phyloP scores from a whole-genome alignment of 2,113 vertebrate species.

The Tautogolabrus adspersus region DNA sequence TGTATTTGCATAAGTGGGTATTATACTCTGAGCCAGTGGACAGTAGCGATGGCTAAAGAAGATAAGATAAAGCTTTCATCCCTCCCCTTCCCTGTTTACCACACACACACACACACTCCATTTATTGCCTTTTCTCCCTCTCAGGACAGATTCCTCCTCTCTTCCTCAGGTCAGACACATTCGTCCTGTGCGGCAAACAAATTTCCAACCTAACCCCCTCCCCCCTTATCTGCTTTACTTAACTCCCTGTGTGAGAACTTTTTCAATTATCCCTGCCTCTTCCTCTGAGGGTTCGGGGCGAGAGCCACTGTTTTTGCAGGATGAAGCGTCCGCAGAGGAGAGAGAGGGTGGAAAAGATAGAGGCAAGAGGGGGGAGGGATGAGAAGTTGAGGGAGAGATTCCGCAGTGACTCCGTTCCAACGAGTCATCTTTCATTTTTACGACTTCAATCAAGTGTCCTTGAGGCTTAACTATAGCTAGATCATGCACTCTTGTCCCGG shows the following conservation, averaged over 20 bases:
- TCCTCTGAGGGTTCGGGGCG: constrained; percentile 66
- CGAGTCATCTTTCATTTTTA: constrained; percentile 82
- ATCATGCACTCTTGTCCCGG: constrained; percentile 56
- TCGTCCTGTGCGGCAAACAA: constrained; percentile 41
- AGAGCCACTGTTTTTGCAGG: constrained; percentile 72
- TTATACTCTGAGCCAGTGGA: constrained; percentile 70
- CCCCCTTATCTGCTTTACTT: constrained; percentile 65
- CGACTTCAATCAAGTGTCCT: constrained; percentile 80
- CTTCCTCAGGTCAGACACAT: constrained; percentile 36
- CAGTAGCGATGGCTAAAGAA: constrained; percentile 67
- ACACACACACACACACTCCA: constrained; percentile 55
- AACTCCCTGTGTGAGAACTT: constrained; percentile 72
- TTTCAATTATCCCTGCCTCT: constrained; percentile 73
- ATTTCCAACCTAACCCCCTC: not conserved
- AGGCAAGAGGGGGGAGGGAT: constrained; percentile 3
- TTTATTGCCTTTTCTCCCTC: constrained; percentile 26
- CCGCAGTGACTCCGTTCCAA: constrained; percentile 77
- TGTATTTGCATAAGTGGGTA: constrained; percentile 79
- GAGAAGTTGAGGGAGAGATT: constrained; percentile 70
- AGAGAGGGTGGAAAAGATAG: not conserved
- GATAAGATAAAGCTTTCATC: constrained; percentile 68
- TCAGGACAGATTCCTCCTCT: not conserved
- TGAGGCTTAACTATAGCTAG: constrained; percentile 69
- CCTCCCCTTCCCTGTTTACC: constrained; percentile 5
- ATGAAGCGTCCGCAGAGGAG: constrained; percentile 72